A percentile compares a stretch with the other conserved stretches of the same genome.
Evolutionary conservation across 2,888 invertebrate genomes (phyloP).

Genomic region (Ophioninae sp.): DNA sequence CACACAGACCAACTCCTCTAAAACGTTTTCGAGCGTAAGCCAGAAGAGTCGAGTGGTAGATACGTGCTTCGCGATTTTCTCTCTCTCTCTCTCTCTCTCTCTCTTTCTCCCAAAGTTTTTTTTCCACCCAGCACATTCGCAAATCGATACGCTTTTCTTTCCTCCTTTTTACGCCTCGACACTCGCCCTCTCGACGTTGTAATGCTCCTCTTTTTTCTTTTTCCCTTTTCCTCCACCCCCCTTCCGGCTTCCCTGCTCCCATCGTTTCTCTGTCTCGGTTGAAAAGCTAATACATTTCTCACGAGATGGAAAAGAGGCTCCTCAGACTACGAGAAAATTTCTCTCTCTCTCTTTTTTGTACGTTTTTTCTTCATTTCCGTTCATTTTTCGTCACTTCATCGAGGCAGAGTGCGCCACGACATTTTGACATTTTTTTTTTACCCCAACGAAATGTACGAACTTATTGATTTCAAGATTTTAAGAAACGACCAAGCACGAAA

Average conservation of each 20-base stretch:
- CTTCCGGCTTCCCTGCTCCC: background rate
- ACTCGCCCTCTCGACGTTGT: constrained; percentile 32
- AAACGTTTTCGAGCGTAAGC: constrained; percentile 68
- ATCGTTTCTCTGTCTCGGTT: constrained; percentile 11
- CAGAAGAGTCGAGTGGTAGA: constrained; percentile 43
- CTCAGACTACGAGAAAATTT: constrained; percentile 3
- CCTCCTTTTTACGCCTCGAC: constrained; percentile 6
- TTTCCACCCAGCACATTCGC: constrained; percentile 34
- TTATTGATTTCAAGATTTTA: constrained; percentile 3
- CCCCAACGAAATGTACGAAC: background rate
- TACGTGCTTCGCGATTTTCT: constrained; percentile 57
- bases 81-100: constrained; percentile 22
- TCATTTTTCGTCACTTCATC: constrained; percentile 16
- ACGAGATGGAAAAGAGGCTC: constrained; percentile 21
- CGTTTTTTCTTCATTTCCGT: constrained; percentile 5
- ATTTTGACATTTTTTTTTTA: constrained; percentile 44
- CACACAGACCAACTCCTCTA: constrained; percentile 62
- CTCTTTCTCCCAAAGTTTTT: constrained; percentile 20
- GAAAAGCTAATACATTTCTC: constrained; percentile 46
- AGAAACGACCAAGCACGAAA: constrained; percentile 10
- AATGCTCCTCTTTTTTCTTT: background rate
- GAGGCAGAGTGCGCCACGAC: constrained; percentile 20
- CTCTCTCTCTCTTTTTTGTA: background rate
- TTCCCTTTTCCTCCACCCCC: background rate
- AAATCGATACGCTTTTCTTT: constrained; percentile 42